Conservation (phyloP, 2,113 vertebrate species). For the Plecturocebus donacophilus region DNA sequence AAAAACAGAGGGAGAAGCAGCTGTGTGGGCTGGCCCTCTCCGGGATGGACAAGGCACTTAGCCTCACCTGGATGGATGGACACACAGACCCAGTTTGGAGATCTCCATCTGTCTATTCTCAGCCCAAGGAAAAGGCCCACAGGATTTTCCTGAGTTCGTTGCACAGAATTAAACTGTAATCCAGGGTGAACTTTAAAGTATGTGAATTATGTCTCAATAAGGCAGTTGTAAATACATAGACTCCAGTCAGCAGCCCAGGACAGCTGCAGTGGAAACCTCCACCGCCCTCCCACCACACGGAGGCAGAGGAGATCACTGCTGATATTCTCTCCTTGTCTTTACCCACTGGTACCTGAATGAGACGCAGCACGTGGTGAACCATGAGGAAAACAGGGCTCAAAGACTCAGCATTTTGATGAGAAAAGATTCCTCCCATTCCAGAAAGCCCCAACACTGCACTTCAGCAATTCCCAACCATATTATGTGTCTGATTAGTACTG, state of each 20-base stretch:
- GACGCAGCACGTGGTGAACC: accelerated
- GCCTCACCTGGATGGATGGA: background rate
- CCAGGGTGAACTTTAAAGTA: background rate
- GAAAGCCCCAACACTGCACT: background rate
- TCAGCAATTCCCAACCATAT: background rate
- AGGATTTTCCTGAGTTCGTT: background rate
- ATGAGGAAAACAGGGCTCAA: background rate
- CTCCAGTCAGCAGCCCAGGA: background rate
- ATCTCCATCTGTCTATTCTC: background rate
- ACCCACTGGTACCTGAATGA: background rate
- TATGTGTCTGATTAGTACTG: background rate
- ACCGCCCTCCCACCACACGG: accelerated
- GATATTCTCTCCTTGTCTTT: background rate
- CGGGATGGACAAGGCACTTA: accelerated
- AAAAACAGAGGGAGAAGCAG: background rate
- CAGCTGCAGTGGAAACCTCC: accelerated
- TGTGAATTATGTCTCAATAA: background rate
- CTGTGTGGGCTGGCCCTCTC: background rate
- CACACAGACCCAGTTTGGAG: background rate
- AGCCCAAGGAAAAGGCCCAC: background rate
- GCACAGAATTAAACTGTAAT: background rate
- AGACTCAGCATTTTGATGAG: background rate
- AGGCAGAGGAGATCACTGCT: accelerated
- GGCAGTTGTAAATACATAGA: background rate
- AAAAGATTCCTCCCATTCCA: background rate